phyloP scores from a whole-genome alignment of 2,113 vertebrate species.

The Pontoporia blainvillei region DNA sequence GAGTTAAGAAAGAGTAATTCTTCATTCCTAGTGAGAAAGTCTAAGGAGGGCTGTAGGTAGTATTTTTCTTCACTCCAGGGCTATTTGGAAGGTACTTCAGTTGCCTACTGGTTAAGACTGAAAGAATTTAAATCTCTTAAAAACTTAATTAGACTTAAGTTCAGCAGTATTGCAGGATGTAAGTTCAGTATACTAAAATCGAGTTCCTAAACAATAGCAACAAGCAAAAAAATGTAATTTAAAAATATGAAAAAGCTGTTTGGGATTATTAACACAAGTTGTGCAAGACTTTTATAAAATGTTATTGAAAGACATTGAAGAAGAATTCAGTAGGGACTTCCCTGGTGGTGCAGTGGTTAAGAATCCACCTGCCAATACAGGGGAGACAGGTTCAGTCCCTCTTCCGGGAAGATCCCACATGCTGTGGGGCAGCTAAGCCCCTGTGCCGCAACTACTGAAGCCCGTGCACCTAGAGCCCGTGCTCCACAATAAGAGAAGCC shows the following conservation, averaged over 20 bases:
- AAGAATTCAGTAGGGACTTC: not conserved
- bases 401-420: no score
- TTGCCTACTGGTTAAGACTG: not conserved
- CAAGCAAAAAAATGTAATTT: not conserved
- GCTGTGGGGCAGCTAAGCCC: no score
- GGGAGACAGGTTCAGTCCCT: no score
- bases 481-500: no score
- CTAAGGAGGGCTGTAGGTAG: not conserved
- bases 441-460: no score
- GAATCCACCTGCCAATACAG: no score
- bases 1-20: slow-evolving; percentile 13
- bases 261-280: not conserved
- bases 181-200: not conserved
- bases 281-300: not conserved
- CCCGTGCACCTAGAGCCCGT: no score
- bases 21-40: not conserved
- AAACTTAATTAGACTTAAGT: not conserved
- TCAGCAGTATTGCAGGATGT: not conserved
- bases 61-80: slow-evolving; percentile 1
- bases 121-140: slow-evolving; percentile 34
- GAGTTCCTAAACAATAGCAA: slow-evolving; percentile 1
- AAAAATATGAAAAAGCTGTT: not conserved
- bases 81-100: not conserved
- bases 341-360: no score
- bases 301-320: not conserved